Conservation (phyloP, 2,113 vertebrate species). For the Rhinolophus sinicus region DNA sequence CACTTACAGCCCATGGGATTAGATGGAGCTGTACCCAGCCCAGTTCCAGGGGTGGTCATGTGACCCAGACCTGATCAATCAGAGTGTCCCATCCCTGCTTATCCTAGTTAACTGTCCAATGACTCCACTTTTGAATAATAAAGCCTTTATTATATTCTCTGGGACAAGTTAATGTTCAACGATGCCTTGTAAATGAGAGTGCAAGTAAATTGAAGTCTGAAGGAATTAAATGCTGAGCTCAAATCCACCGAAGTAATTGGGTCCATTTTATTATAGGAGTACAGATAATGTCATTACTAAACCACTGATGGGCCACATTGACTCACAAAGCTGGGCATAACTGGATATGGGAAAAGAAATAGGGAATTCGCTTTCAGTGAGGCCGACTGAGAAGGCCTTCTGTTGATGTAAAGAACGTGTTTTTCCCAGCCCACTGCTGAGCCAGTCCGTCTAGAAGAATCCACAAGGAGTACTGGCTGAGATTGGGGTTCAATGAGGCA, state of each 20-base stretch:
- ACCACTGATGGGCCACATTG: not conserved
- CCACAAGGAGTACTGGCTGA: not conserved
- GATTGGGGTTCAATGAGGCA: not conserved
- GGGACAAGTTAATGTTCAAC: not conserved
- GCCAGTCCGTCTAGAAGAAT: not conserved
- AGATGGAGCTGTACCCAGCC: not conserved
- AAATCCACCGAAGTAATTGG: not conserved
- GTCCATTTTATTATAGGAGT: not conserved
- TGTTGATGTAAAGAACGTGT: not conserved
- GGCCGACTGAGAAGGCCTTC: not conserved
- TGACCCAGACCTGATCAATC: not conserved
- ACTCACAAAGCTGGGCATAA: not conserved
- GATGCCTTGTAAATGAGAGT: not conserved
- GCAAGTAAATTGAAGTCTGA: not conserved
- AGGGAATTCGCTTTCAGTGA: not conserved
- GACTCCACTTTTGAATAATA: not conserved
- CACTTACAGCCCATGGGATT: accelerated
- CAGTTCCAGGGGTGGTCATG: not conserved
- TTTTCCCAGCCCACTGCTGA: not conserved
- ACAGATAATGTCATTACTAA: not conserved
- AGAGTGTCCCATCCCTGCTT: not conserved
- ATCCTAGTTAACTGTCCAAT: not conserved
- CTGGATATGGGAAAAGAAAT: not conserved
- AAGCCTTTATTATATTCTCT: not conserved
- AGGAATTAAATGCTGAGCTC: not conserved